Evolutionary conservation across 2,888 invertebrate genomes (phyloP).

Genomic region (Drosophila nr. medialis): DNA sequence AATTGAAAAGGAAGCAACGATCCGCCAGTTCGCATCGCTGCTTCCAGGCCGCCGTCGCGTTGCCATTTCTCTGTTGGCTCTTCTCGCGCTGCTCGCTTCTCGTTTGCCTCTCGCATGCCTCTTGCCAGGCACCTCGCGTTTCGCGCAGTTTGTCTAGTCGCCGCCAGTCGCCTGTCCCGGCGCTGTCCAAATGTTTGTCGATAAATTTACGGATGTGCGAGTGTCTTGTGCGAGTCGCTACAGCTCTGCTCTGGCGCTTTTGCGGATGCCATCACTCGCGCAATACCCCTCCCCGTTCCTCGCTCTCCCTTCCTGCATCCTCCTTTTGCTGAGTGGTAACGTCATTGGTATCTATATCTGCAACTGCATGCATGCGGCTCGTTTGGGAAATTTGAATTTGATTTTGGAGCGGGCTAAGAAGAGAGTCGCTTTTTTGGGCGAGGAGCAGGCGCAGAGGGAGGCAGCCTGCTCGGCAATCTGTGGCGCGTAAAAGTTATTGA

Average conservation of each 20-base stretch:
- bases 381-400: slow-evolving; percentile 78
- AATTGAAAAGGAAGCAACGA: slow-evolving; percentile 83
- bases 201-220: slow-evolving; percentile 81
- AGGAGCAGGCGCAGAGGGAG: neutral
- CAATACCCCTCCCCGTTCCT: slow-evolving; percentile 27
- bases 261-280: slow-evolving; percentile 82
- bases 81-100: neutral
- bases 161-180: slow-evolving; percentile 51
- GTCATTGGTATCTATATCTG: slow-evolving; percentile 48
- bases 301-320: neutral
- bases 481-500: slow-evolving; percentile 81
- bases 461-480: slow-evolving; percentile 66
- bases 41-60: slow-evolving; percentile 32
- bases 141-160: slow-evolving; percentile 56
- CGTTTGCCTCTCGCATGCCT: neutral
- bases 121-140: slow-evolving; percentile 1
- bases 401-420: slow-evolving; percentile 57
- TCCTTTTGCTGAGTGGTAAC: slow-evolving; percentile 37
- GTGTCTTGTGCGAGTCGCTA: slow-evolving; percentile 74
- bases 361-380: slow-evolving; percentile 49
- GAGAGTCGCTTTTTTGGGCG: neutral
- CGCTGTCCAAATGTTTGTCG: slow-evolving; percentile 80
- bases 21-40: slow-evolving; percentile 61
- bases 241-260: slow-evolving; percentile 52
- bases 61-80: slow-evolving; percentile 5